Evolutionary conservation across 2,797 vertebrate species (phyloP).

Genomic region (Lacerta agilis): DNA sequence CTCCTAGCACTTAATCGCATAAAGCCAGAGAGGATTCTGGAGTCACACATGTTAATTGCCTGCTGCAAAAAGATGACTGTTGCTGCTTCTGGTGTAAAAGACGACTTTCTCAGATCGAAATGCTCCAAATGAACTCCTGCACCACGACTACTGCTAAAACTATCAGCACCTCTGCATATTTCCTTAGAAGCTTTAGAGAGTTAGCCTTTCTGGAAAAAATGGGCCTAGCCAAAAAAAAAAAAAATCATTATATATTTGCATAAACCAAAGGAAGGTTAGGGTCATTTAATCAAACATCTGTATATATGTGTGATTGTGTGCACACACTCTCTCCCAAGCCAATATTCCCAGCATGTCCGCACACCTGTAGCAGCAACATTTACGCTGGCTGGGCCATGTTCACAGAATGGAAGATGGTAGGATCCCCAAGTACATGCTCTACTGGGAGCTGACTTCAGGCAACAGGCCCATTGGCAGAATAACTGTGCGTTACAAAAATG

Average conservation of each 20-base stretch:
- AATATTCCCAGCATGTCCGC: too few relatives aligned
- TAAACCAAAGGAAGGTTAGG: not conserved
- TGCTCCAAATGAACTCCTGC: slow-evolving; percentile 38
- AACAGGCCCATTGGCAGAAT: too few relatives aligned
- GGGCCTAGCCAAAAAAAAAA: not conserved
- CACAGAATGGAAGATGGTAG: too few relatives aligned
- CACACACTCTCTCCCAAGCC: too few relatives aligned
- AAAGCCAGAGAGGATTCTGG: slow-evolving; percentile 65
- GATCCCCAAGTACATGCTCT: too few relatives aligned
- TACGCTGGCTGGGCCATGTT: too few relatives aligned
- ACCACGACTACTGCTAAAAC: slow-evolving; percentile 12
- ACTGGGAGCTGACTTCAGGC: too few relatives aligned
- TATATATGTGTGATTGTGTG: not conserved
- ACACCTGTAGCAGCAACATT: too few relatives aligned
- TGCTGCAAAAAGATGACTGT: slow-evolving; percentile 40
- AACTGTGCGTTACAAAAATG: too few relatives aligned
- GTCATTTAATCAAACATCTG: not conserved
- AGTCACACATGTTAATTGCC: slow-evolving; percentile 66
- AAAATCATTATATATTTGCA: not conserved
- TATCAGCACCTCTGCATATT: not conserved
- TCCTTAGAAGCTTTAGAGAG: not conserved
- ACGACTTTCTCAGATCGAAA: slow-evolving; percentile 32
- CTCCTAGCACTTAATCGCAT: slow-evolving; percentile 62
- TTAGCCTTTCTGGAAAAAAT: not conserved
- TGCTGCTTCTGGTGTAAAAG: slow-evolving; percentile 37